Base-by-base conservation (phyloP, 2,888 invertebrate species). In the Allophyes oxyacanthae region DNA sequence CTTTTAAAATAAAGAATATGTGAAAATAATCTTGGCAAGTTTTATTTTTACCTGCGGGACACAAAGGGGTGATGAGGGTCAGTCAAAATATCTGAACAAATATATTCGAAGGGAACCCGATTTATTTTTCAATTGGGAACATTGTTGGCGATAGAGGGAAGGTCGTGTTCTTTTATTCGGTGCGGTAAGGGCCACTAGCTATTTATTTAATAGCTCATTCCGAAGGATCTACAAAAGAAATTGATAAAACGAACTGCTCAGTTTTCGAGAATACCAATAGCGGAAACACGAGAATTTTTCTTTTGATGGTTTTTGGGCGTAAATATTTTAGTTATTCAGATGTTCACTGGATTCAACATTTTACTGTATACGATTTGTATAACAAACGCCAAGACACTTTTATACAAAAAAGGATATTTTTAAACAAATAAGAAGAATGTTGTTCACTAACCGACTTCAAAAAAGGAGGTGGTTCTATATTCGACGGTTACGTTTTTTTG, bases 171-270 rank as follows among this genome's bases (percentile, higher is more conserved):
- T 74, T 82, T 80, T 81, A 79, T 80, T 72, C 72, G 58, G 67
- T 58, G 59, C 49, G 69, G 69, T 66, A 67, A 72, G 64, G 71
- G 55, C 64, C 72, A 76, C 75, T 68, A 75, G 68, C 79, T 78
- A 82, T 84, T 83, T 81, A 83, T 83, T 82, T 82, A 81, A 82
- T 84, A 80, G 81, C 77, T 79, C 75, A 77, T 82, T 83, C 73
- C 64, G 38, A 72, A 77, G 72, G 70, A 68, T 71, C 67, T 69
- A 71, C 78, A 81, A 81, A 75, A 63, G 71, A 60, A 51, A 20
- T 67, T 67, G 75, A 82, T 79, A 81, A 80, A 82, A 78, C 75
- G 75, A 81, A 78, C 72, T 70, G 72, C 64, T 69, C 66, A 75
- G 54, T 77, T 78, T 75, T 74, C 33, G 67, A 52, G 66, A 72